phyloP scores from a whole-genome alignment of 92 coral and sea anemone species.

The Bergia sp. region DNA sequence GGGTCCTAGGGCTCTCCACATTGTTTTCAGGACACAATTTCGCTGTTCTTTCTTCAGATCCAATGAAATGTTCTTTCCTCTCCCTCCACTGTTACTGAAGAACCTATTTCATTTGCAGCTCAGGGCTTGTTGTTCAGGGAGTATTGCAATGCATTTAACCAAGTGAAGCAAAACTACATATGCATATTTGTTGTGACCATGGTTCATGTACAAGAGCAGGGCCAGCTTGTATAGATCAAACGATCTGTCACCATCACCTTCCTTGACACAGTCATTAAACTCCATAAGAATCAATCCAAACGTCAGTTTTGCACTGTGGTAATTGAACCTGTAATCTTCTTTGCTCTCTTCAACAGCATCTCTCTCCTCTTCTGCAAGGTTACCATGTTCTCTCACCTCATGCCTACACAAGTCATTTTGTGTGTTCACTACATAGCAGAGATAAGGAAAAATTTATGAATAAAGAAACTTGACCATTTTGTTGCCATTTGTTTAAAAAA shows the following conservation, averaged over 20 bases:
- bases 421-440: too few relatives aligned
- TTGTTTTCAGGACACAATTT: neutral
- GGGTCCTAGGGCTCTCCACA: slow-evolving; percentile 61
- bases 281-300: slow-evolving; percentile 64
- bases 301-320: slow-evolving; percentile 67
- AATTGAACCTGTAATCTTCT: slow-evolving; percentile 59
- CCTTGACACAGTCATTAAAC: slow-evolving; percentile 38
- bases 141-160: slow-evolving; percentile 32
- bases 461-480: too few relatives aligned
- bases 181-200: slow-evolving; percentile 34
- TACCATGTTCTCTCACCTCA: neutral
- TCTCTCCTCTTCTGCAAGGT: neutral
- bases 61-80: slow-evolving; percentile 30
- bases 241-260: slow-evolving; percentile 44
- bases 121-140: slow-evolving; percentile 17
- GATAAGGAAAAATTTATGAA: too few relatives aligned
- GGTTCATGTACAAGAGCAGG: slow-evolving; percentile 9
- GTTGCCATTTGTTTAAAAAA: too few relatives aligned
- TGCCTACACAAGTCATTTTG: neutral
- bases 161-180: slow-evolving; percentile 36
- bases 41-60: slow-evolving; percentile 17
- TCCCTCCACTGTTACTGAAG: neutral
- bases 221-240: slow-evolving; percentile 34
- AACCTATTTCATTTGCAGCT: slow-evolving; percentile 32
- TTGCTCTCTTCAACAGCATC: neutral